Evolutionary conservation across 2,113 vertebrate species (phyloP).

Genomic region (Tamias sibiricus): DNA sequence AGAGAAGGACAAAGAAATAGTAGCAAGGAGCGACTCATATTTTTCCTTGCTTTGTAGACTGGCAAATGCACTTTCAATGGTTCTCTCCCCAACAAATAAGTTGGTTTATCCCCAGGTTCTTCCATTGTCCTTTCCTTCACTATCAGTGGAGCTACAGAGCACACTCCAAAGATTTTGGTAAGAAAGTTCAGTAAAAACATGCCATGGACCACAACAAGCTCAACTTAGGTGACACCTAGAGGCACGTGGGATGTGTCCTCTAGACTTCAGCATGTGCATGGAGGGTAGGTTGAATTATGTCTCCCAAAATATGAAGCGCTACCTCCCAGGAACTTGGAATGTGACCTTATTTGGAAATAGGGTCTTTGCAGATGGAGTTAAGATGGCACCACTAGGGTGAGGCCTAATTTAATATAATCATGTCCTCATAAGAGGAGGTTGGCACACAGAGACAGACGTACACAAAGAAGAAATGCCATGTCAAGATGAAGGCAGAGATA

Average conservation of each 20-base stretch:
- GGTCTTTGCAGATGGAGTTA: background rate
- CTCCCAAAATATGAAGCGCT: background rate
- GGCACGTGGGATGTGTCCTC: background rate
- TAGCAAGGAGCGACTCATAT: background rate
- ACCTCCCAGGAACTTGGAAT: background rate
- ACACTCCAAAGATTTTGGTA: background rate
- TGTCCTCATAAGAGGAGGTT: background rate
- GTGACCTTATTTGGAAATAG: background rate
- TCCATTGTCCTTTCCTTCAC: background rate
- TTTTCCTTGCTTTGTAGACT: constrained; percentile 32
- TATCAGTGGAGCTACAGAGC: background rate
- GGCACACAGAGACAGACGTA: background rate
- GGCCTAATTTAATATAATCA: background rate
- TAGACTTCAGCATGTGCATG: background rate
- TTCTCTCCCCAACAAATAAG: background rate
- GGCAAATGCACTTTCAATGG: background rate
- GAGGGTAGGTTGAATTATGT: background rate
- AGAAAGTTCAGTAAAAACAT: background rate
- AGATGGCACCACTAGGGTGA: background rate
- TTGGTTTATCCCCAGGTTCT: background rate
- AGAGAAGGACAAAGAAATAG: background rate
- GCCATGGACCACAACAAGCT: background rate
- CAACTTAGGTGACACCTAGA: rapidly evolving
- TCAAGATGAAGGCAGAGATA: background rate
- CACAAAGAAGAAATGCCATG: background rate